Percentiles rank a stretch among this genome's conserved stretches.
Conservation (phyloP, 2,888 invertebrate genomes). For the Archips xylosteana region DNA sequence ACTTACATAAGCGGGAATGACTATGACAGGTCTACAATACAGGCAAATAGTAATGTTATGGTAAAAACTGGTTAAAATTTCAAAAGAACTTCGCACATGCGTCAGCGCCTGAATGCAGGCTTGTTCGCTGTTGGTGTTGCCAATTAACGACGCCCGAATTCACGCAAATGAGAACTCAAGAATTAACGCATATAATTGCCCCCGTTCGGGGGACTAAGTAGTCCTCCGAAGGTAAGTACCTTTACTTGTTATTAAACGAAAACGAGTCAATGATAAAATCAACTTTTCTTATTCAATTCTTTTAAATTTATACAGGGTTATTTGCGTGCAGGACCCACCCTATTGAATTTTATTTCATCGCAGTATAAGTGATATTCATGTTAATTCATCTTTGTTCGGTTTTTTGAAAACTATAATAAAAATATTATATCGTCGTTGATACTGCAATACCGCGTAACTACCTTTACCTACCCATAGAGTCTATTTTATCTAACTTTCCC, state of each 20-base stretch:
- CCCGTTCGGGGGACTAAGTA: conserved; percentile 15
- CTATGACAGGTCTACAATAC: neutral
- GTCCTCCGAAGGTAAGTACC: no score
- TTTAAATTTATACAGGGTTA: no score
- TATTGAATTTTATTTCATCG: no score
- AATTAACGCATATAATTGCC: conserved; percentile 36
- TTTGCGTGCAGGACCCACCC: no score
- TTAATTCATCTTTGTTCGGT: no score
- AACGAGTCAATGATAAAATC: neutral
- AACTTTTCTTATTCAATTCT: neutral
- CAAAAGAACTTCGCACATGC: conserved; percentile 52
- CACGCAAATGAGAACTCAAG: conserved; percentile 44
- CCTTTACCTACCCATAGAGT: no score
- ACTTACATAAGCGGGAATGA: no score
- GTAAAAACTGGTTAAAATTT: conserved; percentile 44
- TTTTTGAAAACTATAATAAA: no score
- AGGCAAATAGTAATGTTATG: neutral
- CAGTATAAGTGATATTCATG: no score
- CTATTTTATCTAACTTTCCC: no score
- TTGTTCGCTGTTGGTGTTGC: conserved; percentile 51
- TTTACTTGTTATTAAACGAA: neutral
- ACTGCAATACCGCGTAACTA: no score
- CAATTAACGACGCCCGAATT: conserved; percentile 54
- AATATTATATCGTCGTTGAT: no score
- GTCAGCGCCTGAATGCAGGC: conserved; percentile 43